Conservation (phyloP, 35 echinoderm and acorn worm genomes). For the Apostichopus japonicus region DNA sequence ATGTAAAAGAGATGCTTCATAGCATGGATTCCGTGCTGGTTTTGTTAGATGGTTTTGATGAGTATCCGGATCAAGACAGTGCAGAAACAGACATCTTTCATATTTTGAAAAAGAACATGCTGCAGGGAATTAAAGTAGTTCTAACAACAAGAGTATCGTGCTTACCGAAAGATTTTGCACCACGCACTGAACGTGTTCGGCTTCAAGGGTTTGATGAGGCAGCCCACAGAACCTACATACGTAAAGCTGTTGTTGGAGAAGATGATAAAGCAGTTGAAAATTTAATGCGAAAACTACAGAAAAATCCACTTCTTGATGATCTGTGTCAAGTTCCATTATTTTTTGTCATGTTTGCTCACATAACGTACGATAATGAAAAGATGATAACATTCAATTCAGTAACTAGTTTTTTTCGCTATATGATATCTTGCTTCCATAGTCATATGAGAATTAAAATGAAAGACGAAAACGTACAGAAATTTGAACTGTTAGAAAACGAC, state of each 20-base stretch:
- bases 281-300: not conserved
- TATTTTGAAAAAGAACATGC: not conserved
- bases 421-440: not conserved
- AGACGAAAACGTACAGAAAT: not conserved
- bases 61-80: not conserved
- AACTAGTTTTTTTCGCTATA: not conserved
- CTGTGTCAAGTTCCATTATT: not conserved
- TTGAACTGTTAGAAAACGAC: not conserved
- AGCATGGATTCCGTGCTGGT: not conserved
- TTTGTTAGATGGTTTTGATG: no score
- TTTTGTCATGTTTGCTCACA: slow-evolving; percentile 9
- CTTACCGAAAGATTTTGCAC: not conserved
- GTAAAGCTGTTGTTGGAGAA: slow-evolving; percentile 10
- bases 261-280: not conserved
- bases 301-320: slow-evolving; percentile 26
- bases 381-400: not conserved
- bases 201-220: slow-evolving; percentile 20
- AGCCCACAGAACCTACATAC: not conserved
- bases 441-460: not conserved
- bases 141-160: not conserved
- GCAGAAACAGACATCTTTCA: not conserved
- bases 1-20: not conserved
- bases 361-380: not conserved
- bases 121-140: not conserved
- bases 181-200: not conserved